phyloP scores from a whole-genome alignment of 2,888 invertebrate species.

The Scaptomyza parva region DNA sequence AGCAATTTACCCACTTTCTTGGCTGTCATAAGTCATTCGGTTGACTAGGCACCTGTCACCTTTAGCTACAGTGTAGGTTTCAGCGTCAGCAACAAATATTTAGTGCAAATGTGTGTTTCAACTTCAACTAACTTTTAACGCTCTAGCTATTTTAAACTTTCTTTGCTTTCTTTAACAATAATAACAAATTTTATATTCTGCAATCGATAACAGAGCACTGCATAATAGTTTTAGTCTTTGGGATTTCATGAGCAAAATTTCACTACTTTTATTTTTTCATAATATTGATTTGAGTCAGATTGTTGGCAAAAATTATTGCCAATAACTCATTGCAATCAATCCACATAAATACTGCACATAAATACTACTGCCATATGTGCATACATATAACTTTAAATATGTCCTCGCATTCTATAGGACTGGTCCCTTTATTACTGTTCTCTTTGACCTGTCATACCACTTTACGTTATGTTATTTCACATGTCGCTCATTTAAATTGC shows the following conservation, averaged over 20 bases:
- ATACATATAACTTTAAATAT: neutral
- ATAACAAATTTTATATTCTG: neutral
- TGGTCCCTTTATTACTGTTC: constrained; percentile 47
- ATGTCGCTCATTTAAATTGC: constrained; percentile 71
- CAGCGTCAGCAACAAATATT: constrained; percentile 9
- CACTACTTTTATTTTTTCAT: neutral
- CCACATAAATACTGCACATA: constrained; percentile 8
- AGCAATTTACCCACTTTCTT: constrained; percentile 63
- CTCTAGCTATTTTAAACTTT: too few relatives aligned
- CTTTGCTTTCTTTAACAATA: neutral
- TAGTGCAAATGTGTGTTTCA: constrained; percentile 1
- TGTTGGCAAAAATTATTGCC: neutral
- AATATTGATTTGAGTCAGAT: neutral
- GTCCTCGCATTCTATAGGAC: neutral
- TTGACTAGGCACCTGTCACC: constrained; percentile 60
- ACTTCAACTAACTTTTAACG: neutral
- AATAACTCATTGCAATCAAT: constrained; percentile 2
- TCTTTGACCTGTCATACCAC: constrained; percentile 39
- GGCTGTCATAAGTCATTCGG: constrained; percentile 65
- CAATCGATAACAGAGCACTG: neutral
- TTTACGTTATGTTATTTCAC: constrained; percentile 65
- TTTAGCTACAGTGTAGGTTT: constrained; percentile 19
- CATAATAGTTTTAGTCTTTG: neutral
- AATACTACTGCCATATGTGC: neutral
- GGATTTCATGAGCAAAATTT: neutral